Base-by-base conservation (phyloP, 2,888 invertebrate species). In the Lampropteryx suffumata region DNA sequence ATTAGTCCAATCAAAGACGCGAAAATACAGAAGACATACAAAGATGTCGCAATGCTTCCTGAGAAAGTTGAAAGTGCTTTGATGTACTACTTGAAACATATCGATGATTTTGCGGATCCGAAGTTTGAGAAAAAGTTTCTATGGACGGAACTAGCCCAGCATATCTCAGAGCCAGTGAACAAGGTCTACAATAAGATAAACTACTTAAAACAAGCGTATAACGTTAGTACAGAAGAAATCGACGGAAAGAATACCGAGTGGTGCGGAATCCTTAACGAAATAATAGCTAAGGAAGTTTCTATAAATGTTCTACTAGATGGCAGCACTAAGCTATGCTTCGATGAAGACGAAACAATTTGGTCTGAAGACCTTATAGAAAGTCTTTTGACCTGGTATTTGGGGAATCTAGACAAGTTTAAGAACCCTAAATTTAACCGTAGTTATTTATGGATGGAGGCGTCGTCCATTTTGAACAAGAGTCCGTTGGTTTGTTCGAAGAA, bases 381-480 rank as follows among this genome's bases (percentile, higher is more conserved):
- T 12, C 67, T 90, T 0, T 35, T 89, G 6, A 73, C 73, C 4
- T 89, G 88, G 88, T 90, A 88, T 62, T 58, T 88, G 44, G 74
- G 76, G 0, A 85, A 88, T 65, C 70, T 88, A 58, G 87, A 88
- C 1, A 86, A 86, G 54, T 90, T 90, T 51, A 90, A 88, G 50
- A 87, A 87, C 42, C 84, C 89, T 0, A 87, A 86, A 59, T 86
- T 74, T 27, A 79, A 84, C 0, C 62, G 84, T 0, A 84, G 80
- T 6, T 87, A 85, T 12, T 60, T 90, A 0, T 90, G 89, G 89
- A 73, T 81, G 65, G 87, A 89, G 32, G 80, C 78, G 0, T 77
- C 86, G 0, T 64, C 70, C 10, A 72, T 82, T 34, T 55, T 88
- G 3, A 72, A 71, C n/a, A 84, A 84, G 48, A 84, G 76, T 41